Evolutionary conservation across 2,888 invertebrate species (phyloP).

Genomic region (Tetragnatha montana): DNA sequence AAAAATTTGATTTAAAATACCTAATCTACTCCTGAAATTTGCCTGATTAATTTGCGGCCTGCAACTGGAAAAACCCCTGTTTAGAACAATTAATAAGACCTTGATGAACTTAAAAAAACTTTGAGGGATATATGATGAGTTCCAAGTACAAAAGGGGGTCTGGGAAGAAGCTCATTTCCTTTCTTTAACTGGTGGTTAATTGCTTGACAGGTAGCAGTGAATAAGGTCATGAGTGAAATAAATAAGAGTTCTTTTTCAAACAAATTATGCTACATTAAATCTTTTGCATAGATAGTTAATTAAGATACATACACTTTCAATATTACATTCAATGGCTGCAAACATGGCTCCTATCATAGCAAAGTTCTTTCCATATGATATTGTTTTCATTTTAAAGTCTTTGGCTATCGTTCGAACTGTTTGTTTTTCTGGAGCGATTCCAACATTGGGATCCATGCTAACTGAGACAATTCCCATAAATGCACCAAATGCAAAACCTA

Average conservation of each 20-base stretch:
- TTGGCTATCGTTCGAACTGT: conserved; percentile 89
- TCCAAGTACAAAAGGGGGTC: too few relatives aligned
- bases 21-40: too few relatives aligned
- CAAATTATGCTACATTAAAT: too few relatives aligned
- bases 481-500: conserved; percentile 95
- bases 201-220: not conserved
- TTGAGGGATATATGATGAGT: too few relatives aligned
- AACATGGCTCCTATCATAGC: conserved; percentile 96
- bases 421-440: conserved; percentile 84
- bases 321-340: conserved; percentile 93
- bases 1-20: too few relatives aligned
- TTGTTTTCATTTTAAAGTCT: conserved; percentile 93
- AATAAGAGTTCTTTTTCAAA: not conserved
- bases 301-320: conserved; percentile 82
- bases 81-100: too few relatives aligned
- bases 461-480: conserved; percentile 97
- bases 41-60: too few relatives aligned
- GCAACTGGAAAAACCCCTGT: too few relatives aligned
- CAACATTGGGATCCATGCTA: conserved; percentile 78
- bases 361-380: conserved; percentile 98
- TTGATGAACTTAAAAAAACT: too few relatives aligned
- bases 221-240: not conserved
- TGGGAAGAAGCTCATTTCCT: too few relatives aligned
- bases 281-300: too few relatives aligned
- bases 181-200: not conserved